Conservation (phyloP, 2,113 vertebrate species). For the Zosterops borbonicus region DNA sequence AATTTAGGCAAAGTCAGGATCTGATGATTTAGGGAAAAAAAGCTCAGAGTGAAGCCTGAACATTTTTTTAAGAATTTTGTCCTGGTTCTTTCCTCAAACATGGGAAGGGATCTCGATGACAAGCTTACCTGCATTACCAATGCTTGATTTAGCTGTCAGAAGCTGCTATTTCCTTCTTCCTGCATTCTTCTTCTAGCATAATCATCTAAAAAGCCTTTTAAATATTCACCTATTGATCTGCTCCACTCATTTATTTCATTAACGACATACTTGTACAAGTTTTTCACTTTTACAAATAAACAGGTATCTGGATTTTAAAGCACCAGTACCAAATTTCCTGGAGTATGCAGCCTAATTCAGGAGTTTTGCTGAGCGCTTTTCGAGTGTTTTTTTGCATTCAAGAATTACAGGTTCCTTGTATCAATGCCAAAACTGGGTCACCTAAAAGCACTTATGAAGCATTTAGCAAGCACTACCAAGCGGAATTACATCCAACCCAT, state of each 20-base stretch:
- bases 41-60: not conserved
- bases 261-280: not conserved
- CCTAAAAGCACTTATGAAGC: slow-evolving; percentile 29
- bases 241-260: slow-evolving; percentile 13
- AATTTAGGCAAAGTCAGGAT: not conserved
- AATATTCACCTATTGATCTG: slow-evolving; percentile 46
- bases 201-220: slow-evolving; percentile 39
- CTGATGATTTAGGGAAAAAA: not conserved
- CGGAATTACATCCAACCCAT: slow-evolving; percentile 23
- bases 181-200: slow-evolving; percentile 7
- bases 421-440: not conserved
- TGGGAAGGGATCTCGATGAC: not conserved
- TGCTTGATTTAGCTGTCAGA: slow-evolving; percentile 11
- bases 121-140: slow-evolving; percentile 31
- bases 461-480: slow-evolving; percentile 24
- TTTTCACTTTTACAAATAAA: slow-evolving; percentile 7
- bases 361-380: not conserved
- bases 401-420: not conserved
- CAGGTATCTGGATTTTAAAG: not conserved
- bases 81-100: not conserved
- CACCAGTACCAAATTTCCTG: not conserved
- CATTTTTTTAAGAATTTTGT: not conserved
- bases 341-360: not conserved
- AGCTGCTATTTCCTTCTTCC: not conserved
- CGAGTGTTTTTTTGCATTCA: not conserved